These are phyloP conservation scores for Crossocerus cetratus DNA, from an alignment of 2,888 invertebrate genomes.

Conservation along the genomic window DNA sequence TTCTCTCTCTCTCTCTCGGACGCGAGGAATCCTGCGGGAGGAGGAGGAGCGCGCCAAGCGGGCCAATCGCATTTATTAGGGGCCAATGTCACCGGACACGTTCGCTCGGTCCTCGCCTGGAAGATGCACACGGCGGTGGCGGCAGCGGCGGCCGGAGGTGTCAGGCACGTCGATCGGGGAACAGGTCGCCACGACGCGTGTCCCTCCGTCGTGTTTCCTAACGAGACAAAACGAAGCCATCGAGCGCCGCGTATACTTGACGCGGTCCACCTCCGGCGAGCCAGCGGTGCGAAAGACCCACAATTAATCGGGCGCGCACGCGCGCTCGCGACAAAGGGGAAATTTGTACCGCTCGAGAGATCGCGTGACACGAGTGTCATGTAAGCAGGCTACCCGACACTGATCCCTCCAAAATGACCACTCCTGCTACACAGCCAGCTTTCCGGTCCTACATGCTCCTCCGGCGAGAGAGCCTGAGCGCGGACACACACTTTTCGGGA, in stretches of 20 bases:
- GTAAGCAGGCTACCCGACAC: not conserved
- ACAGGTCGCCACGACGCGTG: slow-evolving; percentile 58
- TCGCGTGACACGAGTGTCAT: slow-evolving; percentile 2
- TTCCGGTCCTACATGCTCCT: too few species aligned
- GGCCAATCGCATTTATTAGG: slow-evolving; percentile 63
- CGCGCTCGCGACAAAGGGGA: slow-evolving; percentile 2
- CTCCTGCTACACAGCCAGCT: not conserved
- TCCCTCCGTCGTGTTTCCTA: slow-evolving; percentile 59
- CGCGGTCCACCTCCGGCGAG: slow-evolving; percentile 40
- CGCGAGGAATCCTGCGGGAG: slow-evolving; percentile 12
- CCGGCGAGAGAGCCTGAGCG: too few species aligned
- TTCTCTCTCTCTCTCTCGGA: not conserved
- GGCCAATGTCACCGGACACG: slow-evolving; percentile 58
- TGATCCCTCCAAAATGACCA: slow-evolving; percentile 1
- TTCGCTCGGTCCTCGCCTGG: slow-evolving; percentile 56
- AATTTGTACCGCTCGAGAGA: not conserved
- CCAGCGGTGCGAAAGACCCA: not conserved
- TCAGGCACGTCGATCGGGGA: slow-evolving; percentile 57
- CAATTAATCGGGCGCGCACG: slow-evolving; percentile 1
- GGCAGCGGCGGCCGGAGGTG: slow-evolving; percentile 55
- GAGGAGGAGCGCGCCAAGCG: slow-evolving; percentile 52
- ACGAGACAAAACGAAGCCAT: slow-evolving; percentile 61
- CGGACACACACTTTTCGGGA: too few species aligned
- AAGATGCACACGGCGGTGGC: slow-evolving; percentile 33
- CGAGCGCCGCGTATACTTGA: slow-evolving; percentile 36